Evolutionary conservation across 2,797 vertebrate species (phyloP), one percentile per base, ranked within the genome.

Genomic region (Zenarchopterus dispar): DNA sequence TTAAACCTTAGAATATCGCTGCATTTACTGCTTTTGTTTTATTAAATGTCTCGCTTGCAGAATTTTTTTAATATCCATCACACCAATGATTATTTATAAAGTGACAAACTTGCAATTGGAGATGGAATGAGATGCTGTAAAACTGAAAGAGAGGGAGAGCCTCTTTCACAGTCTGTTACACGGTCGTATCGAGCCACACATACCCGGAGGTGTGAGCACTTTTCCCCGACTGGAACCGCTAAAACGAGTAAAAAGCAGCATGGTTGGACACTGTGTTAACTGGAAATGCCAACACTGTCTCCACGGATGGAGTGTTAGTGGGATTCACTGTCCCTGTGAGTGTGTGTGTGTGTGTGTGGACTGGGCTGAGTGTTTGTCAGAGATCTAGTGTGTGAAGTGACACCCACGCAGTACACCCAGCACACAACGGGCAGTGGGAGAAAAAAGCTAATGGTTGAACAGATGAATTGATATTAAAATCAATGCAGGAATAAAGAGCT

Each of bases 121-220:
- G 41, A 65, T n/a, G 18, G 24, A 19, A 44, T n/a, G 36, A 15
- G 36, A 39, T 39, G 13, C 36, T 15, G 36, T 15, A 39, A 15
- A 39, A 15, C 36, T 1, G 5, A 56, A 59, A 31, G 60, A 69
- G 26, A 50, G 79, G 64, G 50, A 52, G 44, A 24, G 24, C 24
- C 47, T 66, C 48, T 62, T 43, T 24, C 45, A 56, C 77, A 85
- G 65, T 74, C 78, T 81, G 83, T 84, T 77, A 78, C 62, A 51
- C 45, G 68, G 51, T 41, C 8, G 46, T 54, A 46, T 57, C 24
- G 70, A 79, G 78, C 77, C 72, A 46, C 39, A 62, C 45, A 65
- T 70, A 87, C 85, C 56, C 6, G 49, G 69, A 86, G 72, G 75
- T 84, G 88, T 82, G 81, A 90, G 51, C 73, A 52, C 82, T 64